Evolutionary conservation across 1,140 invertebrate species (phyloP), one percentile per base, ranked within the genome.

Genomic region (Drosophila pectinifera): DNA sequence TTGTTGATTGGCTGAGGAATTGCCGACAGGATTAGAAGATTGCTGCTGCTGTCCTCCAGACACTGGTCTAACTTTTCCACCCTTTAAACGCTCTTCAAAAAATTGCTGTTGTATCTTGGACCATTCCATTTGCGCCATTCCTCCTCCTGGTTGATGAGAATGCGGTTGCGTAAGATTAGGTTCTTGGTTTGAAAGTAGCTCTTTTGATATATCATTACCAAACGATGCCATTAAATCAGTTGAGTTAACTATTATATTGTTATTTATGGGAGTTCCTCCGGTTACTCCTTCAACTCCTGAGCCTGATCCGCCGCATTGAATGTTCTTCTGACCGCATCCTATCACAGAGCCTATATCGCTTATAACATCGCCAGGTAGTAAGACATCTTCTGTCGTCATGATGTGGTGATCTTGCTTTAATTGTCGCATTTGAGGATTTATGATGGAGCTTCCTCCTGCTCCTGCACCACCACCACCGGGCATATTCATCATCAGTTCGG

Each of bases 71-170:
- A 51, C 16, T 67, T 92, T 90, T 7, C 73, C 80, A 4, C 63
- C 65, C 51, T 90, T 90, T n/a, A 94, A 93, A 72, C 93, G 93
- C 57, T 95, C 96, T 76, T 97, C 96, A 85, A 96, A 95, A 93
- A 96, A 96, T 86, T 96, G 95, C 84, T 96, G 95, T 84, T 98
- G 97, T 51, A 98, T 93, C 92, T 98, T 97, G 74, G 97, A 95
- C 97, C 97, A 98, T 90, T 97, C 96, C 92, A 96, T 94, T 70
- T 72, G 68, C 4, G 65, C 34, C 11, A 70, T 18, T 69, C 67
- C 67, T 8, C 18, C 65, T 69, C 48, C 61, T 18, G 61, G 24
- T 34, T 57, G 68, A 14, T 46, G 68, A 10, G 41, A 7, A 20
- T 95, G 96, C 43, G 93, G 93, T 4, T 93, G 91, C 31, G 0